These are phyloP conservation scores for Manacus vitellinus DNA, from an alignment of 2,113 vertebrate genomes.

Conservation along the genomic window DNA sequence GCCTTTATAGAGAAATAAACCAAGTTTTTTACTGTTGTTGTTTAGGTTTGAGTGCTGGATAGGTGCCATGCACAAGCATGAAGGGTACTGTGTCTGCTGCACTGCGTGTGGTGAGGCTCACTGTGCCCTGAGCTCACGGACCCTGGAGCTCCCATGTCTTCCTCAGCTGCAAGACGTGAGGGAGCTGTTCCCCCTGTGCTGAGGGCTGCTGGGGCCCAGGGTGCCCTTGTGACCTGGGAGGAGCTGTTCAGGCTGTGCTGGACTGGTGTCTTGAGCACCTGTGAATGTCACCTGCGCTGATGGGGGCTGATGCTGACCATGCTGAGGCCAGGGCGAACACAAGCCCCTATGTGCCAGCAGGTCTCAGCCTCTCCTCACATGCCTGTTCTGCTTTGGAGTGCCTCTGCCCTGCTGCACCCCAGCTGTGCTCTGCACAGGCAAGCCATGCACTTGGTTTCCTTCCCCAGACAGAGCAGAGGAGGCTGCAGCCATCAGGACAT, in stretches of 20 bases:
- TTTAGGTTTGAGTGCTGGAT: neutral
- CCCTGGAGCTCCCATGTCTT: neutral
- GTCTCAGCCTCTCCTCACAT: neutral
- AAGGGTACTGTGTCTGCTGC: neutral
- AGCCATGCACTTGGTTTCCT: neutral
- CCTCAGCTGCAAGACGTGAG: neutral
- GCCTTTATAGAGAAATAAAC: slow-evolving; percentile 54
- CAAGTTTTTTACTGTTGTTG: neutral
- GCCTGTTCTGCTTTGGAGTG: neutral
- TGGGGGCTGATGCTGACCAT: accelerated
- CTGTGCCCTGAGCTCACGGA: neutral
- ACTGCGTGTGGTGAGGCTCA: neutral
- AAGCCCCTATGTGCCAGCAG: neutral
- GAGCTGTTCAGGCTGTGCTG: neutral
- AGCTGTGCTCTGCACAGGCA: neutral
- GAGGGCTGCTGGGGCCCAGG: neutral
- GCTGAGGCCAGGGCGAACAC: neutral
- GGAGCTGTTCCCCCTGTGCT: neutral
- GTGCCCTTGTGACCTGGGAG: neutral
- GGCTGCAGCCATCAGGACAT: neutral
- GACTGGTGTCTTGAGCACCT: neutral
- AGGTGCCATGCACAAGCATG: accelerated
- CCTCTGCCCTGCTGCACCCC: neutral
- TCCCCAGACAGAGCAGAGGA: neutral
- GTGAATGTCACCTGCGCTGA: neutral